Base-by-base conservation (phyloP, 1,140 invertebrate species). In the Calliopsis andreniformis region DNA sequence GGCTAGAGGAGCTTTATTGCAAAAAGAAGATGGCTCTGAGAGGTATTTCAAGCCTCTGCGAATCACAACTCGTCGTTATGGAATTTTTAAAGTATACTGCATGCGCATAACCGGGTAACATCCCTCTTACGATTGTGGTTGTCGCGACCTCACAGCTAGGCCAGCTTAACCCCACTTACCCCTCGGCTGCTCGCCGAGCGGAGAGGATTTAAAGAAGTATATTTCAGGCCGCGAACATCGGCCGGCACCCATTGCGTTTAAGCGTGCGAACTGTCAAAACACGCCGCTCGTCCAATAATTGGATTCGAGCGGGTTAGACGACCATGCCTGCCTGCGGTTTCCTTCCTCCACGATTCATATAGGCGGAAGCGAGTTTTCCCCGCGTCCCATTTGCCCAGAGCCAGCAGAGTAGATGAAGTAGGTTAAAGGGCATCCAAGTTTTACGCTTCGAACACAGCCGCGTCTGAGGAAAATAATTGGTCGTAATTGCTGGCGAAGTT, bases 141-240 rank as follows among this genome's bases (percentile, higher is more conserved):
- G 85, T 89, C 83, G 78, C 86, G 87, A 88, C 86, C 87, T 85
- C 83, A 83, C 88, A 79, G 86, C 86, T 85, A 85, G 84, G 82
- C 86, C 87, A 84, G 86, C 88, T 90, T 90, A 90, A 90, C 84
- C 86, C 85, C 88, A 87, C 88, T 89, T 89, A 83, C 82, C 83
- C 81, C 85, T 75, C 76, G 82, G 69, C 84, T 83, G 79, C 84
- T 81, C 78, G 51, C 28, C 32, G 83, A 87, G 79, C 77, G 78
- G 59, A 58, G 81, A 87, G 88, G 88, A 89, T 88, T 89, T 89
- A 85, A 87, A 39, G 35, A 86, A 87, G 77, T 80, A 75, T 86
- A 84, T 87, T 79, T 76, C 71, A 76, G 58, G 35, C 71, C 51
- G 42, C 55, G 68, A 71, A 45, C 39, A 61, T 75, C 45, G 63